Conservation (phyloP, 2,113 vertebrate species). For the Tetrao urogallus region DNA sequence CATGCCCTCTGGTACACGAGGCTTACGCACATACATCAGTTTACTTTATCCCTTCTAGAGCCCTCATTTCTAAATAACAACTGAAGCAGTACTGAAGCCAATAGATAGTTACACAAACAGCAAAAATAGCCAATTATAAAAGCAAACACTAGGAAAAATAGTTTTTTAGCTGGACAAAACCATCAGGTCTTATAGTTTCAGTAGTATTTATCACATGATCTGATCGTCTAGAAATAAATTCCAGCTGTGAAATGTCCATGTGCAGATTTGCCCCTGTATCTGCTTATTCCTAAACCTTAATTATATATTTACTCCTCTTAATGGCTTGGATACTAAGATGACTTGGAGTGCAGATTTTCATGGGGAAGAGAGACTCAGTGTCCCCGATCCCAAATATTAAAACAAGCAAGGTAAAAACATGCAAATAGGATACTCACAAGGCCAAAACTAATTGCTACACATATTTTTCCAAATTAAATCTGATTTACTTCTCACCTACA, state of each 20-base stretch:
- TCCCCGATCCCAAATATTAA: background rate
- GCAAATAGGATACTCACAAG: background rate
- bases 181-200: background rate
- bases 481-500: background rate
- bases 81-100: background rate
- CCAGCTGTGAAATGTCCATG: background rate
- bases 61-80: conserved; percentile 11
- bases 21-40: background rate
- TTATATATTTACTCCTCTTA: conserved; percentile 10
- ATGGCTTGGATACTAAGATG: background rate
- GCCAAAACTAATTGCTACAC: background rate
- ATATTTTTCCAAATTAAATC: background rate
- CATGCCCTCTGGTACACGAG: background rate
- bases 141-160: background rate
- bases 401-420: background rate
- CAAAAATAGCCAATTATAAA: background rate
- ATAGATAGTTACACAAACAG: background rate
- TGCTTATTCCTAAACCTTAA: background rate
- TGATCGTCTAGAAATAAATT: background rate
- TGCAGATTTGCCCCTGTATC: background rate
- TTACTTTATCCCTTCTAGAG: conserved; percentile 6
- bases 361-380: background rate
- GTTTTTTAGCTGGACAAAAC: background rate
- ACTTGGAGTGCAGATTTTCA: background rate
- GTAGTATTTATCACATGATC: background rate